These are phyloP conservation scores for Oligia latruncula DNA, from an alignment of 2,888 invertebrate species.

Conservation along the genomic window DNA sequence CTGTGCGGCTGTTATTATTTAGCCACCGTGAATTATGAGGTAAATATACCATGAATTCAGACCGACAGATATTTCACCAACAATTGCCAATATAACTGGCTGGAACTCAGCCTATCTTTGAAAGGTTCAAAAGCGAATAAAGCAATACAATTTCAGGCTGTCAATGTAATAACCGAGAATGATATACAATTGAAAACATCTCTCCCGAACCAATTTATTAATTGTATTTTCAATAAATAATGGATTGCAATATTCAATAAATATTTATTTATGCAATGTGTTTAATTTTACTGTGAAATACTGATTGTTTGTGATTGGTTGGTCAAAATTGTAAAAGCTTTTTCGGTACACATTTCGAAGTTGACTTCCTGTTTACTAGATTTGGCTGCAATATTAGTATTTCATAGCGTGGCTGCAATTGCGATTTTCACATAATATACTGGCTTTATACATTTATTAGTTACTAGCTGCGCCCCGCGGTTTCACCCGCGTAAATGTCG, in stretches of 20 bases:
- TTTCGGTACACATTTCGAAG: not conserved
- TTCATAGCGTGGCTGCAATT: not conserved
- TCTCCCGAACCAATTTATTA: slow-evolving; percentile 4
- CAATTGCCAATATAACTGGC: slow-evolving; percentile 1
- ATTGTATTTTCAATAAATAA: slow-evolving; percentile 19
- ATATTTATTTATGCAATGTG: not conserved
- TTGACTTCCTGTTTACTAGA: not conserved
- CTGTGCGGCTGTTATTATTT: no score
- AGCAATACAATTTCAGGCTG: slow-evolving; percentile 3
- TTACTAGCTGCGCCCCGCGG: no score
- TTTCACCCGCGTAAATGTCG: no score
- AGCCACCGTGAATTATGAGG: no score
- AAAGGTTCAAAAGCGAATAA: slow-evolving; percentile 15
- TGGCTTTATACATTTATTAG: not conserved
- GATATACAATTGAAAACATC: slow-evolving; percentile 24
- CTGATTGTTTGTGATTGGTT: not conserved
- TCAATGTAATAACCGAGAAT: not conserved
- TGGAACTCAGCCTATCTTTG: not conserved
- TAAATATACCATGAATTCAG: not conserved
- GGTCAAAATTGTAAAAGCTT: not conserved
- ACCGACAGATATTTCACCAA: not conserved
- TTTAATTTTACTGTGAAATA: not conserved
- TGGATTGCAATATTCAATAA: slow-evolving; percentile 10
- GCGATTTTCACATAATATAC: not conserved
- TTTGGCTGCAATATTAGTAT: not conserved